Percentiles rank a stretch among this genome's conserved stretches.
Evolutionary conservation across 2,888 invertebrate genomes (phyloP).

Genomic region (Hemicrepidius hirtus): DNA sequence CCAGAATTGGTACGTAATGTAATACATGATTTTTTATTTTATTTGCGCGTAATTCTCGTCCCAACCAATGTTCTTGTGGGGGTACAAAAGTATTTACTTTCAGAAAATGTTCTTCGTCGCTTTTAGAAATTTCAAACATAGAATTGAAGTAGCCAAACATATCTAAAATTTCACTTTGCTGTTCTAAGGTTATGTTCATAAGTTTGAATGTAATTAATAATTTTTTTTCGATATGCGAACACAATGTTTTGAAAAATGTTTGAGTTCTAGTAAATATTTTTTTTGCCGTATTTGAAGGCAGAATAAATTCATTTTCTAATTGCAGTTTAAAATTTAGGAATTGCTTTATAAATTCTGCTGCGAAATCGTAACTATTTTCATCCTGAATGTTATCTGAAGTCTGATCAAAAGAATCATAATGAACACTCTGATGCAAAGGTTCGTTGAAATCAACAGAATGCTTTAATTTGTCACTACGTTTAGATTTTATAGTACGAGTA

Average conservation of each 20-base stretch:
- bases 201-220: neutral
- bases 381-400: neutral
- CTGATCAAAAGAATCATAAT: neutral
- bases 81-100: neutral
- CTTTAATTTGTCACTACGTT: neutral
- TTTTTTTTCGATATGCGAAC: neutral
- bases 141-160: neutral
- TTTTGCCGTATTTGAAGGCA: neutral
- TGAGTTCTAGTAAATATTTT: neutral
- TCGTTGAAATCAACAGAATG: neutral
- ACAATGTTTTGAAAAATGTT: neutral
- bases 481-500: neutral
- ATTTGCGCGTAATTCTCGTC: neutral
- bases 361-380: conserved; percentile 1
- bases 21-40: neutral
- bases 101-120: neutral
- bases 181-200: neutral
- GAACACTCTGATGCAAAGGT: neutral
- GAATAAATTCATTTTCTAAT: neutral
- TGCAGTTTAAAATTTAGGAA: neutral
- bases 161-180: conserved; percentile 1
- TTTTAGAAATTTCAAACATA: conserved; percentile 4
- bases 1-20: neutral
- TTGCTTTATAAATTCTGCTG: conserved; percentile 3
- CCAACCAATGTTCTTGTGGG: neutral